Percentiles rank a stretch among this genome's conserved stretches.
Evolutionary conservation across 2,797 vertebrate species (phyloP).

Genomic region (Chelonia mydas): DNA sequence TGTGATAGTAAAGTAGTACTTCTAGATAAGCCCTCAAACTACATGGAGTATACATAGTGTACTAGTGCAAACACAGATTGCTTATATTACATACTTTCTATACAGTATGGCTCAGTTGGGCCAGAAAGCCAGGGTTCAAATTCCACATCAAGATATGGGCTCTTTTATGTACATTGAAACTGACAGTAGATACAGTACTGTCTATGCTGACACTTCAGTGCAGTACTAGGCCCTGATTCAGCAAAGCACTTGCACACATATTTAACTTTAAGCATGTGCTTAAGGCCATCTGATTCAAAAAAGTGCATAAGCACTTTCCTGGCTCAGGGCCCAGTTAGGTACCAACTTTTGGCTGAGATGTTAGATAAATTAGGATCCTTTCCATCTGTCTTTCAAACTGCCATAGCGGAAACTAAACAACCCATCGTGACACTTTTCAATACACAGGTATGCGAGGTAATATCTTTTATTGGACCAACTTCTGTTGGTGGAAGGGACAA

Average conservation of each 20-base stretch:
- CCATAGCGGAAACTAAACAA: background rate
- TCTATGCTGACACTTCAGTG: background rate
- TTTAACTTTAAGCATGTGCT: background rate
- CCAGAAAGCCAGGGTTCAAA: background rate
- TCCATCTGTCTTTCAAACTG: background rate
- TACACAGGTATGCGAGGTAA: no score
- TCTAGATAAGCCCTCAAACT: background rate
- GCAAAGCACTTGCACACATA: background rate
- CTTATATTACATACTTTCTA: background rate
- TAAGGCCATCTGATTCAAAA: slow-evolving; percentile 23
- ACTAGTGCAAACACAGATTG: background rate
- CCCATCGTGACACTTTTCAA: background rate
- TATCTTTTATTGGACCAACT: no score
- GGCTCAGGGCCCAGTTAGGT: background rate
- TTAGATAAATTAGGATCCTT: background rate
- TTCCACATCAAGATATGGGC: background rate
- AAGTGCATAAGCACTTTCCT: background rate
- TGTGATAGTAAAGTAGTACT: background rate
- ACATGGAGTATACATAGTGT: background rate
- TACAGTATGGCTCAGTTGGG: background rate
- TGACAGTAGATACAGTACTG: no score
- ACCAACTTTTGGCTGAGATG: background rate
- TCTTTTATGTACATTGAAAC: background rate
- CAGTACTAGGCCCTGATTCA: accelerated
- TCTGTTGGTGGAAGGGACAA: no score